Base-by-base conservation (phyloP, 2,797 vertebrate species). In the Eulemur mongoz region DNA sequence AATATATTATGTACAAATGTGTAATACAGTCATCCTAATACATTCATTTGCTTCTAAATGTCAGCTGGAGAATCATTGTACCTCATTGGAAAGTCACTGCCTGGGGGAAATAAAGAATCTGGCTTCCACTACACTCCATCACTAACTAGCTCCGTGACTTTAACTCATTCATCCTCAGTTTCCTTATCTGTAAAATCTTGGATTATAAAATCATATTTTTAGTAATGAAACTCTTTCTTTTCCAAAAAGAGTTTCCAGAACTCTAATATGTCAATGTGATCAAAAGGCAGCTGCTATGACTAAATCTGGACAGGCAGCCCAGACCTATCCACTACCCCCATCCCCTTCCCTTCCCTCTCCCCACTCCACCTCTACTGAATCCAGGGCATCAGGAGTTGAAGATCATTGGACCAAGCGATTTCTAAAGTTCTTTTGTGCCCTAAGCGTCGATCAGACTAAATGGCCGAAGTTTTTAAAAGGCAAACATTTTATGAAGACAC, bases 31-130 rank as follows among this genome's bases (percentile, higher is more conserved):
- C 61, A 80, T 82, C 67, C 93, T 91, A 50, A 95, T 86, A 81
- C 80, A 96, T 92, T 61, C 18, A 88, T 83, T 96, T 91, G 54
- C 75, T 97, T 97, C 92, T 91, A 80, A 94, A 91, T 91, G 52
- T 91, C 89, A 89, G 63, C 61, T 7, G 61, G 15, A 94, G 70
- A 96, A 96, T 89, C 72, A 92, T 5, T 79, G 13, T 50, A 30
- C 79, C 75, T 85, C 69, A 2, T 0, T 52, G 27, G 45, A 91
- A 94, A 93, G n/a, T 52, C 43, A 89, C 52, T 23, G n/a, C 20
- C 52, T 35, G 7, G 17, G 40, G 43, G 25, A n/a, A 86, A 88
- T 27, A 63, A 32, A 73, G 79, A 73, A 17, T 76, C 69, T 84
- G 40, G 32, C n/a, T 96, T 95, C 83, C 15, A 52, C 48, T 67